phyloP scores from a whole-genome alignment of 1,140 invertebrate species.

The Bombus fervidus region DNA sequence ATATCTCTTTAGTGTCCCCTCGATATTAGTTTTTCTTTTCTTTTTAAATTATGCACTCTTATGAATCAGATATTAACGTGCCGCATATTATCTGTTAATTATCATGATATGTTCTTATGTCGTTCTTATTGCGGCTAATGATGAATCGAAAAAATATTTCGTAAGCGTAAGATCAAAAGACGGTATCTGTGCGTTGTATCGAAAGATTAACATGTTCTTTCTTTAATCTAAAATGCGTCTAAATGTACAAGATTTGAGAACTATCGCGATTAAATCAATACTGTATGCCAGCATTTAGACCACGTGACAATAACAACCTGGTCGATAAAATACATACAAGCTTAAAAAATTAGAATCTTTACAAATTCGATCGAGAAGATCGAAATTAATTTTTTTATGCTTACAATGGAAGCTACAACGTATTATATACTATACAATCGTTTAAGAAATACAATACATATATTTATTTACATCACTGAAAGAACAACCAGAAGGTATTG shows the following conservation, averaged over 20 bases:
- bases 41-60: background rate
- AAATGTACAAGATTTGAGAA: slow-evolving; percentile 34
- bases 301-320: background rate
- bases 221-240: slow-evolving; percentile 10
- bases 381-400: slow-evolving; percentile 9
- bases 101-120: slow-evolving; percentile 40
- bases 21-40: background rate
- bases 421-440: background rate
- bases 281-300: slow-evolving; percentile 10
- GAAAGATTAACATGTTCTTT: background rate
- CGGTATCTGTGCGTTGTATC: background rate
- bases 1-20: background rate
- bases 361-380: background rate
- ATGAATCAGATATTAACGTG: background rate
- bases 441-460: background rate
- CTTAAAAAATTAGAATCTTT: slow-evolving; percentile 21
- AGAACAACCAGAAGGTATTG: background rate
- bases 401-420: background rate
- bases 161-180: slow-evolving; percentile 16
- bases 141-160: slow-evolving; percentile 11
- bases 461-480: background rate
- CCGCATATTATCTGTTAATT: background rate
- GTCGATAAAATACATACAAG: slow-evolving; percentile 20
- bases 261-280: slow-evolving; percentile 37
- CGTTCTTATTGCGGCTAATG: background rate